Evolutionary conservation across 2,113 vertebrate genomes (phyloP).

Genomic region (Coreoperca whiteheadi): DNA sequence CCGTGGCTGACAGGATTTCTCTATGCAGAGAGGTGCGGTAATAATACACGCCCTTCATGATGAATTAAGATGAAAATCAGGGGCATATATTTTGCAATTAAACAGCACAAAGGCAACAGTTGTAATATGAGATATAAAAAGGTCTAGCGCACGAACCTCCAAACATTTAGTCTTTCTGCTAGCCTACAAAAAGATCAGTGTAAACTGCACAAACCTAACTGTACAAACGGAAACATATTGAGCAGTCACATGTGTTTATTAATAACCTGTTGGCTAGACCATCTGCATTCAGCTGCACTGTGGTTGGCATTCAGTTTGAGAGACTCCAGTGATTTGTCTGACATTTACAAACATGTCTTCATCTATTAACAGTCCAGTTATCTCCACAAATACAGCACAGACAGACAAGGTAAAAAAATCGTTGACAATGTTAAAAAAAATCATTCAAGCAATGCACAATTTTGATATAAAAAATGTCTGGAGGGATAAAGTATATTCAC

Average conservation of each 20-base stretch:
- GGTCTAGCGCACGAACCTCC: background rate
- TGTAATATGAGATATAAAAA: slow-evolving; percentile 11
- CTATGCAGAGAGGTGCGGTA: background rate
- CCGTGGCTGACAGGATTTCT: background rate
- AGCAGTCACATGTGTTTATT: slow-evolving; percentile 7
- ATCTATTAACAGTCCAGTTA: slow-evolving; percentile 62
- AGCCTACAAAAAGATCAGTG: slow-evolving; percentile 11
- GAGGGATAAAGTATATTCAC: slow-evolving; percentile 68
- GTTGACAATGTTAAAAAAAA: slow-evolving; percentile 35
- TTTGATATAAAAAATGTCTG: slow-evolving; percentile 72
- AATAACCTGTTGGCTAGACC: slow-evolving; percentile 1
- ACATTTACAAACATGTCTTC: slow-evolving; percentile 46
- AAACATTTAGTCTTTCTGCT: slow-evolving; percentile 14
- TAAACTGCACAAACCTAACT: slow-evolving; percentile 32
- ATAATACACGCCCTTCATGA: slow-evolving; percentile 1
- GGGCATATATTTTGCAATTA: background rate
- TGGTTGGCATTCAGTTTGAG: slow-evolving; percentile 33
- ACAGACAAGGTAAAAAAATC: slow-evolving; percentile 47
- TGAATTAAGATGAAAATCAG: slow-evolving; percentile 10
- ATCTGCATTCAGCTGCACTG: slow-evolving; percentile 16
- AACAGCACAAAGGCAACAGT: background rate
- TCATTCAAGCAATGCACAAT: slow-evolving; percentile 48
- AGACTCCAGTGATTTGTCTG: slow-evolving; percentile 36
- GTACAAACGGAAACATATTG: slow-evolving; percentile 29
- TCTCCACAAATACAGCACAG: slow-evolving; percentile 47